These are phyloP conservation scores for Sebastolobus altivelis DNA, from an alignment of 2,797 vertebrate species.

Conservation along the genomic window DNA sequence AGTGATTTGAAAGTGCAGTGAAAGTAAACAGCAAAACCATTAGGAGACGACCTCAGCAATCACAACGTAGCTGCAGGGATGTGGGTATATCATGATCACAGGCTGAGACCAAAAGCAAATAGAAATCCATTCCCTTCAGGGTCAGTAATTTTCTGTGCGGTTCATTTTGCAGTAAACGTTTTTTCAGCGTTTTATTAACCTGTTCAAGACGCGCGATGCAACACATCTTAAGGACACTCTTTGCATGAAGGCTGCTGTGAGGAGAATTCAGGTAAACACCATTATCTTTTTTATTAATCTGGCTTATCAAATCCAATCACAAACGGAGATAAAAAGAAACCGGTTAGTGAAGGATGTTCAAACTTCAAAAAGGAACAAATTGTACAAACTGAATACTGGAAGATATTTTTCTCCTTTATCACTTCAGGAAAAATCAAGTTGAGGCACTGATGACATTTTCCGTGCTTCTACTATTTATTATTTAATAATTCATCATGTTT, in stretches of 20 bases:
- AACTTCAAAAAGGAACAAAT: constrained; percentile 30
- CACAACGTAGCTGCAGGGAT: constrained; percentile 63
- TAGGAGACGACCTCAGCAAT: constrained; percentile 60
- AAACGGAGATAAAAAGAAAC: constrained; percentile 23
- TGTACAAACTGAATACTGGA: constrained; percentile 23
- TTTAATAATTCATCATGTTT: constrained; percentile 75
- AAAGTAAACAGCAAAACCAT: constrained; percentile 61
- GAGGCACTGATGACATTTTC: constrained; percentile 49
- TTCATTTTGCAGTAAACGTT: constrained; percentile 57
- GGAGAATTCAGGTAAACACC: constrained; percentile 36
- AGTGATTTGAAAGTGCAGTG: constrained; percentile 57
- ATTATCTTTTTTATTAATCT: constrained; percentile 13
- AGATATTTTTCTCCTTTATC: constrained; percentile 32
- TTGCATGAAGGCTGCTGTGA: neutral
- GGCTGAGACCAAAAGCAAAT: constrained; percentile 70
- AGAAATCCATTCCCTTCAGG: constrained; percentile 63
- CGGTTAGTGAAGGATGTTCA: constrained; percentile 18
- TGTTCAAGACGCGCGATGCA: constrained; percentile 30
- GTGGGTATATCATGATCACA: constrained; percentile 60
- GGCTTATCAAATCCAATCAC: constrained; percentile 22
- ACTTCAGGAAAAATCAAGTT: constrained; percentile 56
- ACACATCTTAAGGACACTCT: constrained; percentile 25
- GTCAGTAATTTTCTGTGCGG: constrained; percentile 65
- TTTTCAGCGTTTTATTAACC: constrained; percentile 53
- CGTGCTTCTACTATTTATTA: constrained; percentile 52